Evolutionary conservation across 2,888 invertebrate species (phyloP).

Genomic region (Tetragonisca angustula): DNA sequence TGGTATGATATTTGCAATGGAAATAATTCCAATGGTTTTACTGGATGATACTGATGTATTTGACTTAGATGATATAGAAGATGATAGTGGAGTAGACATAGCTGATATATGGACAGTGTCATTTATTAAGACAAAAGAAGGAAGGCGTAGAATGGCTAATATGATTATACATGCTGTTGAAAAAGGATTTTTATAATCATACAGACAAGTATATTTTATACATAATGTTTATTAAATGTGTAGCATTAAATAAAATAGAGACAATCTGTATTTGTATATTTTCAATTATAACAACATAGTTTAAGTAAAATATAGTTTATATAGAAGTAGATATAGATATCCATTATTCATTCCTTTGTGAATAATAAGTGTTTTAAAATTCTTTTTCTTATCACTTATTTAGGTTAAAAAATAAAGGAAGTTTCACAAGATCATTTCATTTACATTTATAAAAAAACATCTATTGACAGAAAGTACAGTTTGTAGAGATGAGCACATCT

Average conservation of each 20-base stretch:
- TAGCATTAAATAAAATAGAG: constrained; percentile 79
- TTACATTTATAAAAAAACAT: constrained; percentile 51
- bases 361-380: constrained; percentile 48
- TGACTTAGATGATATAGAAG: constrained; percentile 86
- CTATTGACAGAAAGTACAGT: constrained; percentile 61
- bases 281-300: constrained; percentile 75
- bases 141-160: constrained; percentile 87
- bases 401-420: constrained; percentile 55
- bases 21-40: constrained; percentile 86
- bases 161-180: constrained; percentile 88
- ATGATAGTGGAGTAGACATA: constrained; percentile 86
- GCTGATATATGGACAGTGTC: constrained; percentile 88
- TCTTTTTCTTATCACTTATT: constrained; percentile 55
- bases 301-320: constrained; percentile 71
- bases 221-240: constrained; percentile 71
- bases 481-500: constrained; percentile 52
- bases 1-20: constrained; percentile 87
- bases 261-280: constrained; percentile 76
- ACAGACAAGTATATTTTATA: constrained; percentile 47
- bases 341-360: constrained; percentile 49
- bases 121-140: constrained; percentile 87
- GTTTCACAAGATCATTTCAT: constrained; percentile 42
- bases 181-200: constrained; percentile 85
- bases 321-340: constrained; percentile 63
- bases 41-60: constrained; percentile 86